A percentile compares a stretch with the other conserved stretches of the same genome.
Conservation (phyloP, 2,888 invertebrate species). For the Eledona agricola region DNA sequence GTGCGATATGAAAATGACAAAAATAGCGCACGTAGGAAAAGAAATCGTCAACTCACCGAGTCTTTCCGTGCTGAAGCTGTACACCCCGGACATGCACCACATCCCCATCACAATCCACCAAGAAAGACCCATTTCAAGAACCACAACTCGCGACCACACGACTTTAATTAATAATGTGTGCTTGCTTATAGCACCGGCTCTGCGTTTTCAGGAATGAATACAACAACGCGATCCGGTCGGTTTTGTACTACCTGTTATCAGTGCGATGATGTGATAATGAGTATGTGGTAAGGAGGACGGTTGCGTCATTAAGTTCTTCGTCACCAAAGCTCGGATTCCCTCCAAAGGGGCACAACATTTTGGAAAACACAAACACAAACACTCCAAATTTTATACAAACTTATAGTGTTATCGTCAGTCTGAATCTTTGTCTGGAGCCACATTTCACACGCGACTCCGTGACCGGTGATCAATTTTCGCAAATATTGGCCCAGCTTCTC, state of each 20-base stretch:
- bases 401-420: too few species aligned
- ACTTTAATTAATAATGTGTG: constrained; percentile 12
- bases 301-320: too few species aligned
- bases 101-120: constrained; percentile 5
- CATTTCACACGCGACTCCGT: too few species aligned
- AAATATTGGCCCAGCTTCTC: too few species aligned
- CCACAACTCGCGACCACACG: constrained; percentile 8
- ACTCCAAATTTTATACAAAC: too few species aligned
- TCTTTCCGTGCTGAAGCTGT: constrained; percentile 8
- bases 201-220: constrained; percentile 17
- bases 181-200: constrained; percentile 3
- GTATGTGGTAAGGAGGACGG: constrained; percentile 5
- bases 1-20: too few species aligned
- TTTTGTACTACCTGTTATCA: constrained; percentile 30
- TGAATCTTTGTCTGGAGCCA: too few species aligned
- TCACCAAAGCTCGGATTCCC: too few species aligned
- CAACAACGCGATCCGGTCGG: constrained; percentile 17
- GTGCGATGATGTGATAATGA: constrained; percentile 15
- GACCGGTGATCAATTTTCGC: too few species aligned
- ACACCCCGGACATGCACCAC: constrained; percentile 11
- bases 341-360: too few species aligned
- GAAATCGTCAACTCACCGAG: constrained; percentile 8
- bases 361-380: too few species aligned
- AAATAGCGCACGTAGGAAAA: too few species aligned
- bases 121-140: constrained; percentile 20